A percentile compares a stretch with the other conserved stretches of the same genome.
Evolutionary conservation across 2,113 vertebrate species (phyloP).

Genomic region (Ardeotis arabs): DNA sequence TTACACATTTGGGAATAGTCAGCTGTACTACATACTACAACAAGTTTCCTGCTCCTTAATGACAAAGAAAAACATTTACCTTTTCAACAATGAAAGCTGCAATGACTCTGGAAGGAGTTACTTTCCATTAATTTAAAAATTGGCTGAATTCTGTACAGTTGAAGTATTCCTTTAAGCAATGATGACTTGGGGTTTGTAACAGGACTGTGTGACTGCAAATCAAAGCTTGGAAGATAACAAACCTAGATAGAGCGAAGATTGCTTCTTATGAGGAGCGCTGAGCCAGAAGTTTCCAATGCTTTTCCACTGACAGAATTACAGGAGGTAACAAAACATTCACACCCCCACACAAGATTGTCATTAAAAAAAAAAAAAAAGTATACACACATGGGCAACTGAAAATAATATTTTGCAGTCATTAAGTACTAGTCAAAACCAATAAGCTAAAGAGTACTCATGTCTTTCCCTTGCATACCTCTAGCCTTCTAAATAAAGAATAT

Average conservation of each 20-base stretch:
- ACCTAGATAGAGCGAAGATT: background rate
- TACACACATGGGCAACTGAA: background rate
- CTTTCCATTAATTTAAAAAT: background rate
- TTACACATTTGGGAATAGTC: background rate
- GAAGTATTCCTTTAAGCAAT: background rate
- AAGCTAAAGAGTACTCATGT: background rate
- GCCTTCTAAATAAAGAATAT: constrained; percentile 29
- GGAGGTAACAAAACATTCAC: background rate
- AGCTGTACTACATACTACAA: background rate
- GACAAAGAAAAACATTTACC: background rate
- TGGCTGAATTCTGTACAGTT: background rate
- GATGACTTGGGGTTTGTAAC: background rate
- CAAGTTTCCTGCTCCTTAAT: background rate
- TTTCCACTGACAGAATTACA: background rate
- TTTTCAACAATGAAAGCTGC: background rate
- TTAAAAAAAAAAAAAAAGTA: background rate
- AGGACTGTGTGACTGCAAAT: background rate
- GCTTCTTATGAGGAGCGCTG: fast-evolving
- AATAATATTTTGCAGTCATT: background rate
- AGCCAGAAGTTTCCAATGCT: background rate
- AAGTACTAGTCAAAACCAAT: background rate
- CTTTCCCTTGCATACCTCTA: background rate
- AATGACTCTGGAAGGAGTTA: background rate
- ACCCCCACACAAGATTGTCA: background rate
- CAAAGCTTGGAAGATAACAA: background rate